These are phyloP conservation scores for Rhinolophus ferrumequinum DNA, from an alignment of 2,113 vertebrate genomes.

Conservation along the genomic window DNA sequence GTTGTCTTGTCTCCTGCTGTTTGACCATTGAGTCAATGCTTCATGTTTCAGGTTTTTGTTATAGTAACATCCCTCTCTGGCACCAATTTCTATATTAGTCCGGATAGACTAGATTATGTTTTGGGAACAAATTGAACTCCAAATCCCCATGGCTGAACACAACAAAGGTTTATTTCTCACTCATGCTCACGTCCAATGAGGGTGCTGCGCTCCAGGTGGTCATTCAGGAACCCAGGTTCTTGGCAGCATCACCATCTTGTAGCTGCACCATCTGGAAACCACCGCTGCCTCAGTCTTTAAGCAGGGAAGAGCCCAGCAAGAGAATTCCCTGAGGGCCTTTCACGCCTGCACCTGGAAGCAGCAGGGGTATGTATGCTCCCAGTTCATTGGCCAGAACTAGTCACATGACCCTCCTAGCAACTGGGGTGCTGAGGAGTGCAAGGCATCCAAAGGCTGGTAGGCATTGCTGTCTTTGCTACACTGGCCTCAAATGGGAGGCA, in stretches of 20 bases:
- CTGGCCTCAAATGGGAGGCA: neutral
- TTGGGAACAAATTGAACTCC: neutral
- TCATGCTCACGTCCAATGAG: neutral
- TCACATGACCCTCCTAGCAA: neutral
- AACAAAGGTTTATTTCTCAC: neutral
- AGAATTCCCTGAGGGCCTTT: neutral
- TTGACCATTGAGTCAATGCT: neutral
- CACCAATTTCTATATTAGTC: neutral
- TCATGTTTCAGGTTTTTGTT: too few relatives aligned
- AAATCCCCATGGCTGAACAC: neutral
- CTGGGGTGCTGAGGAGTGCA: accelerated
- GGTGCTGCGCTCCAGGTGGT: neutral
- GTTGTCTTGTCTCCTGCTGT: neutral
- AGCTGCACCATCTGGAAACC: neutral
- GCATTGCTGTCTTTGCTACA: neutral
- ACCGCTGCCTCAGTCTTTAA: accelerated
- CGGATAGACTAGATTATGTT: accelerated
- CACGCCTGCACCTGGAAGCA: neutral
- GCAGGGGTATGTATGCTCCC: accelerated
- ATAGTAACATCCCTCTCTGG: too few relatives aligned
- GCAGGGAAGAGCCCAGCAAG: too few relatives aligned
- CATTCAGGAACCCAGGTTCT: neutral
- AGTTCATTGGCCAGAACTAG: neutral
- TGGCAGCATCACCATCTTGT: neutral
- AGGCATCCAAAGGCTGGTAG: neutral